Evolutionary conservation across 2,113 vertebrate species (phyloP), one percentile per base, ranked within the genome.

Genomic region (Microcebus murinus): DNA sequence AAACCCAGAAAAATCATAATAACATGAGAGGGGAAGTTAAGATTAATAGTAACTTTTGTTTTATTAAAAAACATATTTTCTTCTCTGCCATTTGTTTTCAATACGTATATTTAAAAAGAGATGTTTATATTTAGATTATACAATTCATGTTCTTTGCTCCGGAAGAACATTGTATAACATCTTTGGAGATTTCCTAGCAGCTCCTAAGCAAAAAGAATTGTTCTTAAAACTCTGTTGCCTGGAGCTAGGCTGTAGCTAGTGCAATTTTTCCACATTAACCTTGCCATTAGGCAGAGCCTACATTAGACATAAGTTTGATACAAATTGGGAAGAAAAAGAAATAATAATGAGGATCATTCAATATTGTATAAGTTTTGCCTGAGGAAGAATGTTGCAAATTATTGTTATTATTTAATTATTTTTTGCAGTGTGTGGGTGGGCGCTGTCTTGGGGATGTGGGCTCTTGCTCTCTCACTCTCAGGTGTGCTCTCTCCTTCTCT

Each of bases 251-350:
- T 39, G 76, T 70, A 80, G n/a, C 91, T 90, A 3, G 6, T 76
- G 52, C 29, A 68, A 0, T 87, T 70, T 94, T 65, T 59, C 63
- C 15, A 14, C 7, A 63, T 91, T 73, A 71, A 57, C 48, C 55
- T 70, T 31, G 14, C 42, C 82, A n/a, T 48, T 86, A 74, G 94
- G 61, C 36, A 90, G 71, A 93, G 55, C 18, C 7, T 34, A n/a
- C 27, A 34, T 87, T 84, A 65, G 84, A 63, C 3, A 12, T 27
- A 73, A 86, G 57, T 73, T 91, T 82, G 68, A 90, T 90, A 34
- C 50, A 96, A 73, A 87, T 94, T 80, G 36, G 31, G 45, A 92
- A 70, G 84, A 94, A 93, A 88, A 87, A 67, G 59, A 88, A 95
- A 83, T 82, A 55, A 88, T 95, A 89, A 50, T 5, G 61, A 87